A percentile compares a stretch with the other conserved stretches of the same genome.
phyloP scores from a whole-genome alignment of 2,888 invertebrate genomes.

The Hypomecis atomaria region DNA sequence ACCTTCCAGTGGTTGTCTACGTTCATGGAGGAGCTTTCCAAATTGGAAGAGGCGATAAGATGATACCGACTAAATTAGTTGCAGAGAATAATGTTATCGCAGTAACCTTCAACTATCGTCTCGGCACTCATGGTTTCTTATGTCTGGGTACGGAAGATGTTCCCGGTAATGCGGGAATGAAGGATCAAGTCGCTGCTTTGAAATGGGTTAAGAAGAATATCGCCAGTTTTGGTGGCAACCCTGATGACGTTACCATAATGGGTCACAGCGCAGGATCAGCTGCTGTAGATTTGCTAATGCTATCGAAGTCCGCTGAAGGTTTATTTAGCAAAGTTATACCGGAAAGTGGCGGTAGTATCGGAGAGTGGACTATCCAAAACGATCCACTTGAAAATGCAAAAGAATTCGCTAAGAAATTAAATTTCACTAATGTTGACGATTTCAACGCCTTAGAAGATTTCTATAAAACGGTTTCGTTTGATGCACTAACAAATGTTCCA shows the following conservation, averaged over 20 bases:
- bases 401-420: conserved; percentile 51
- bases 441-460: conserved; percentile 58
- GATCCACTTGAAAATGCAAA: conserved; percentile 61
- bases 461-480: conserved; percentile 54
- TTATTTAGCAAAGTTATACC: conserved; percentile 62
- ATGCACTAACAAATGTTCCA: conserved; percentile 42
- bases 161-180: conserved; percentile 71
- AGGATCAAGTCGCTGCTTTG: conserved; percentile 65
- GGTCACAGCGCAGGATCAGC: conserved; percentile 65
- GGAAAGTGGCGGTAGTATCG: conserved; percentile 58
- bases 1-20: conserved; percentile 67
- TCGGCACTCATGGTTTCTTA: conserved; percentile 62
- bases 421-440: conserved; percentile 54
- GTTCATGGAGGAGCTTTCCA: conserved; percentile 74
- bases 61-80: conserved; percentile 50
- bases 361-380: conserved; percentile 52
- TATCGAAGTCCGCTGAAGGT: conserved; percentile 58
- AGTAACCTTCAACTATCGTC: conserved; percentile 64
- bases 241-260: conserved; percentile 62
- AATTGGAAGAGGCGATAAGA: conserved; percentile 57
- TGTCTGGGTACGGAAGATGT: conserved; percentile 62
- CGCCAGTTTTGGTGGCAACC: conserved; percentile 63
- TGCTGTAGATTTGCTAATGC: conserved; percentile 58
- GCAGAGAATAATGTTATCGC: conserved; percentile 51
- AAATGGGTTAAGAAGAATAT: conserved; percentile 65